phyloP scores from a whole-genome alignment of 2,113 vertebrate genomes.

The Elephas maximus region DNA sequence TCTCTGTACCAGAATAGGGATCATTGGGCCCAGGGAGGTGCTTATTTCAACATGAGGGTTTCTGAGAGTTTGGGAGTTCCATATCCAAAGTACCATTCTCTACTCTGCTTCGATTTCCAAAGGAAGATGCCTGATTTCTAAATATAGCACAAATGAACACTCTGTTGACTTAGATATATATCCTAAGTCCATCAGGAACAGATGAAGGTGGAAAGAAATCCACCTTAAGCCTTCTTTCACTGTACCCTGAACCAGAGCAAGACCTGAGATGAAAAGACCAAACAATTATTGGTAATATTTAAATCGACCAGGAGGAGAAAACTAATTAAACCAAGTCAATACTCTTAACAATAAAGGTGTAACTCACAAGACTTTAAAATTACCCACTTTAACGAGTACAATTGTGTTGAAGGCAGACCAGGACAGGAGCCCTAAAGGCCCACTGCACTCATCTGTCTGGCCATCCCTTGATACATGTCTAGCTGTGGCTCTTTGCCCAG shows the following conservation, averaged over 20 bases:
- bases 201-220: not conserved
- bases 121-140: not conserved
- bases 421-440: not conserved
- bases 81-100: not conserved
- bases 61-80: not conserved
- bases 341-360: not conserved
- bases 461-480: not conserved
- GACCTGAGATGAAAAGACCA: not conserved
- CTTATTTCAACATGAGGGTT: not conserved
- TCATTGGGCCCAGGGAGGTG: not conserved
- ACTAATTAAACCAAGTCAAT: not conserved
- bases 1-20: not conserved
- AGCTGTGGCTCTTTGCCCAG: not conserved
- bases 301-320: conserved; percentile 16
- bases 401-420: not conserved
- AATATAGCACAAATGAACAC: not conserved
- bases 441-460: not conserved
- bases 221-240: not conserved
- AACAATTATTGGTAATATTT: not conserved
- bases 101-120: not conserved
- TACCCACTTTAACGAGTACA: not conserved
- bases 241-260: not conserved
- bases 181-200: not conserved
- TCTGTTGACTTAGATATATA: not conserved
- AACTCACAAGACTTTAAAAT: not conserved